Base-by-base conservation (phyloP, 2,888 invertebrate species). In the Sinodicranocentrus sp. region DNA sequence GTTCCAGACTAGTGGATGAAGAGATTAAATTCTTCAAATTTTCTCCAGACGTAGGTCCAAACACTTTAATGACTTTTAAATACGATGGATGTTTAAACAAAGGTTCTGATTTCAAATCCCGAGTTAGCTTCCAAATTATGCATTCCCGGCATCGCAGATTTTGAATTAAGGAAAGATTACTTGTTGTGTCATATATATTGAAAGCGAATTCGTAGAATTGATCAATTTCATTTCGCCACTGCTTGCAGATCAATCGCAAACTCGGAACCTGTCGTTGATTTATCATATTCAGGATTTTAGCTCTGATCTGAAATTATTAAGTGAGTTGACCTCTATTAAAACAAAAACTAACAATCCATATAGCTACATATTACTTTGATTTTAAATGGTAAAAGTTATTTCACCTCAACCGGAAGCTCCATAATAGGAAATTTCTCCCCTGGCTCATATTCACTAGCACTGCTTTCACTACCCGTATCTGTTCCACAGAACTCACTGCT, bases 71-170 rank as follows among this genome's bases (percentile, higher is more conserved):
- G 13, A 70, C 79, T 80, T 85, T 88, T 28, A 88, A 67, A 44
- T 85, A 83, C 1, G 85, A 84, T 2, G 88, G 88, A 70, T 85
- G 85, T 0, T 82, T 63, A 61, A 88, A 87, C 5, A 88, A 52
- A n/a, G 39, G 33, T 39, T 77, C 82, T 2, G 84, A 59, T 1
- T 84, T 79, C 1, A 82, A 28, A 15, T 84, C 84, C 5, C 67
- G 44, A 0, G 84, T 87, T n/a, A 87, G 63, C 57, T 87, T 87
- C 87, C 87, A 87, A 59, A 87, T 82, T 15, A 86, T 85, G 19
- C 86, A 86, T 54, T 86, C 86, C 6, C 83, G 54, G 61, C 84
- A 86, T 5, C 86, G 65, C 15, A 86, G 39, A 59, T 79, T 82
- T 54, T 61, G 73, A n/a, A 86, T 82, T 0, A 78, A 28, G 15